Percentiles rank a stretch among this genome's conserved stretches.
phyloP scores from a whole-genome alignment of 1,140 invertebrate species.

The Drusus annulatus region DNA sequence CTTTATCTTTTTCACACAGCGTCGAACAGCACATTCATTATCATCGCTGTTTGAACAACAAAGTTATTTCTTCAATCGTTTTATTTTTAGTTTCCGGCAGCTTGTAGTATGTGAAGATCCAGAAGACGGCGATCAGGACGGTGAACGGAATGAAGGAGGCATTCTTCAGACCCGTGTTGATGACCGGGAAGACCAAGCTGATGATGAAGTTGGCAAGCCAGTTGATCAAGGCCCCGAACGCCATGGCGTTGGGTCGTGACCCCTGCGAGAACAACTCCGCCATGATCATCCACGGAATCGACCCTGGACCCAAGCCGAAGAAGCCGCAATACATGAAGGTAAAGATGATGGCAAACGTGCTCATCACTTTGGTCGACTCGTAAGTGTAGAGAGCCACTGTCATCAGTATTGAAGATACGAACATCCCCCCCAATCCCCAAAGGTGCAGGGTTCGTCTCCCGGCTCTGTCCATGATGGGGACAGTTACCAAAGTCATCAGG shows the following conservation, averaged over 20 bases:
- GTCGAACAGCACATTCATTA: background rate
- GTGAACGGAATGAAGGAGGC: conserved; percentile 98
- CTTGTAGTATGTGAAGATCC: conserved; percentile 97
- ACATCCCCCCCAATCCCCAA: conserved; percentile 91
- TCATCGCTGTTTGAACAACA: conserved; percentile 77
- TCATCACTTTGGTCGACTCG: conserved; percentile 73
- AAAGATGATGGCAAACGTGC: conserved; percentile 85
- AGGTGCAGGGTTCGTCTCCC: conserved; percentile 91
- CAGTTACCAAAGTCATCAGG: conserved; percentile 91
- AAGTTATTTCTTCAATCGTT: conserved; percentile 96
- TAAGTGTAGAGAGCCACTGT: conserved; percentile 81
- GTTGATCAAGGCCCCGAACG: conserved; percentile 94
- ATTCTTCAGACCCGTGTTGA: conserved; percentile 86
- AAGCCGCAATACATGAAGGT: conserved; percentile 92
- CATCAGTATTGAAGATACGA: conserved; percentile 92
- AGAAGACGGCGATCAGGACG: conserved; percentile 92
- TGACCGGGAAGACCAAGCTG: conserved; percentile 88
- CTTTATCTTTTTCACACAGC: background rate
- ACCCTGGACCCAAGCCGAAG: conserved; percentile 93
- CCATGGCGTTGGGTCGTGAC: conserved; percentile 93
- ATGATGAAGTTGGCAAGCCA: conserved; percentile 97
- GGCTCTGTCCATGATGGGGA: conserved; percentile 92
- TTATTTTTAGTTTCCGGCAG: conserved; percentile 99
- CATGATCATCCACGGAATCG: conserved; percentile 98
- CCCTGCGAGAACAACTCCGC: conserved; percentile 96